Percentiles rank a stretch among this genome's conserved stretches.
phyloP scores from a whole-genome alignment of 1,140 invertebrate genomes.

The Paralvinella palmiformis region DNA sequence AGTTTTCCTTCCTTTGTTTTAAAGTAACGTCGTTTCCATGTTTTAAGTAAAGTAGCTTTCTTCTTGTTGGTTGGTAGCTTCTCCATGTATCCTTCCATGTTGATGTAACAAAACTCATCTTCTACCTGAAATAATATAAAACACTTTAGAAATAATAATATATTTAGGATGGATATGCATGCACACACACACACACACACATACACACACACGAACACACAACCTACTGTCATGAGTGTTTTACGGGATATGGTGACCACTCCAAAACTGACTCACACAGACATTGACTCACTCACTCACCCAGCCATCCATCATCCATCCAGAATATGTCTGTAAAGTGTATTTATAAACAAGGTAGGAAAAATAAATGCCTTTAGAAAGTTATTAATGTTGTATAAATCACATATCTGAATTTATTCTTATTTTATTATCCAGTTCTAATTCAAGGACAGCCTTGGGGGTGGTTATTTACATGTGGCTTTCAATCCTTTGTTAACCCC shows the following conservation, averaged over 20 bases:
- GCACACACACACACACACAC: neutral
- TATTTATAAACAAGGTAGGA: too few species aligned
- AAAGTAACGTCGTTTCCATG: conserved; percentile 58
- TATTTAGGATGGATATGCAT: too few species aligned
- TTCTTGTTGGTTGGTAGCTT: conserved; percentile 55
- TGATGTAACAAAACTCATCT: conserved; percentile 55
- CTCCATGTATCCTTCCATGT: conserved; percentile 53
- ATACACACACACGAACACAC: too few species aligned
- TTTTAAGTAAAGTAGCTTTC: conserved; percentile 58
- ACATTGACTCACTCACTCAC: neutral
- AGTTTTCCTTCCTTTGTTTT: conserved; percentile 53
- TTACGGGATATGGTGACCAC: too few species aligned
- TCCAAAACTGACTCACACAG: too few species aligned
- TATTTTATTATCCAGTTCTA: too few species aligned
- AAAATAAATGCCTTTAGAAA: too few species aligned
- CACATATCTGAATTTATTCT: too few species aligned
- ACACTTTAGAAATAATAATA: neutral
- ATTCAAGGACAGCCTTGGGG: too few species aligned
- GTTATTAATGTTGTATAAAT: too few species aligned
- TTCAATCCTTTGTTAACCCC: too few species aligned
- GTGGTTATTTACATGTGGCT: too few species aligned
- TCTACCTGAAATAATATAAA: conserved; percentile 57
- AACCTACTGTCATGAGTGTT: neutral
- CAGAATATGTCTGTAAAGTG: neutral
- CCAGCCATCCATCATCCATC: neutral